phyloP scores from a whole-genome alignment of 2,113 vertebrate genomes.

The Ascaphus truei region DNA sequence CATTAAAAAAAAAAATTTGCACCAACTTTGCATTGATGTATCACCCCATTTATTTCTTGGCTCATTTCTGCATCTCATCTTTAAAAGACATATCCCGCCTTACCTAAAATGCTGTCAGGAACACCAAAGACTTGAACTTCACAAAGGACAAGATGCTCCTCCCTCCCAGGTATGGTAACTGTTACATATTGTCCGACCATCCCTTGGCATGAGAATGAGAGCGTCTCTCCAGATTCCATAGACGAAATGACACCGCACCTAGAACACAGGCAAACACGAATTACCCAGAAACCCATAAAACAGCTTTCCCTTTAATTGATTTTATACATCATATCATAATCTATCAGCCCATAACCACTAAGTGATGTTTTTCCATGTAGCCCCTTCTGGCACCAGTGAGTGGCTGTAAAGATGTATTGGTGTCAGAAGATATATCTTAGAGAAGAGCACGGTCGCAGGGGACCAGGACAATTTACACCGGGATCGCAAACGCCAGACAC shows the following conservation, averaged over 20 bases:
- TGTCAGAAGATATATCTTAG: too few relatives aligned
- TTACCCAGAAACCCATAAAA: too few relatives aligned
- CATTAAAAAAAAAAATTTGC: too few relatives aligned
- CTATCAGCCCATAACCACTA: too few relatives aligned
- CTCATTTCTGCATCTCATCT: not conserved
- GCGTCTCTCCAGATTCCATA: slow-evolving; percentile 23
- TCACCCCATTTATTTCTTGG: not conserved
- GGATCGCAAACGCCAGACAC: too few relatives aligned
- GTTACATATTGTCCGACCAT: slow-evolving; percentile 23
- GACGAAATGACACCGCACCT: slow-evolving; percentile 25
- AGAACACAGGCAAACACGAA: not conserved
- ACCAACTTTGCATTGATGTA: not conserved
- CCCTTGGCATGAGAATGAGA: slow-evolving; percentile 23
- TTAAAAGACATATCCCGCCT: not conserved
- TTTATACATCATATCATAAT: too few relatives aligned
- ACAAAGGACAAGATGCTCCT: slow-evolving; percentile 10
- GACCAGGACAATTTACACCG: too few relatives aligned
- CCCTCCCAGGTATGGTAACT: not conserved
- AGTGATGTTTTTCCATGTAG: too few relatives aligned
- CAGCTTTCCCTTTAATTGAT: too few relatives aligned
- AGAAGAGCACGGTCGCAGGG: too few relatives aligned
- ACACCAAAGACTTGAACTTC: slow-evolving; percentile 29
- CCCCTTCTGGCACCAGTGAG: too few relatives aligned
- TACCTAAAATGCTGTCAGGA: not conserved
- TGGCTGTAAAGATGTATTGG: too few relatives aligned